These are phyloP conservation scores for Arnoldichthys spilopterus DNA, from an alignment of 2,797 vertebrate species.

Conservation along the genomic window DNA sequence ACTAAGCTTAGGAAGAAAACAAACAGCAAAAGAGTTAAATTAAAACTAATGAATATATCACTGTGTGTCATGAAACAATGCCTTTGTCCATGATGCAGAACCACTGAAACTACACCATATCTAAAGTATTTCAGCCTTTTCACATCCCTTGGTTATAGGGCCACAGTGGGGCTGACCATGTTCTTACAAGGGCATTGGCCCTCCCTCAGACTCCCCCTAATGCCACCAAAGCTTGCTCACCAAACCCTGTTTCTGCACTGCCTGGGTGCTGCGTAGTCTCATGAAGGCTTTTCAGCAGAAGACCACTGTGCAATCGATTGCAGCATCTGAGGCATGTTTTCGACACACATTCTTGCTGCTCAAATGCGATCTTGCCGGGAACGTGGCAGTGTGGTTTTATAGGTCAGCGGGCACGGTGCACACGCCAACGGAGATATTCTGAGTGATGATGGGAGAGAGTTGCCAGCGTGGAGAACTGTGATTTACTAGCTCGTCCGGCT, in stretches of 20 bases:
- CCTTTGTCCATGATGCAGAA: no score
- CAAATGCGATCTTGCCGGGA: slow-evolving; percentile 38
- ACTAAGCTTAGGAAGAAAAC: no score
- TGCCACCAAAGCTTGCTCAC: background rate
- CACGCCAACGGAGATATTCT: slow-evolving; percentile 72
- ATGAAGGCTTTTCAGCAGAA: slow-evolving; percentile 14
- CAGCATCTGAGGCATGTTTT: slow-evolving; percentile 39
- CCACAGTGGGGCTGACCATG: background rate
- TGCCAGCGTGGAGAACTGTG: slow-evolving; percentile 68
- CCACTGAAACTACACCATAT: no score
- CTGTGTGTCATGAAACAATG: no score
- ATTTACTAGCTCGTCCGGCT: slow-evolving; percentile 78
- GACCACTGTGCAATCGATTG: slow-evolving; percentile 34
- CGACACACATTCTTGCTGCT: slow-evolving; percentile 33
- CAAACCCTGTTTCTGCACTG: background rate
- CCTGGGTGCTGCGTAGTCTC: background rate
- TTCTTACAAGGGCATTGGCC: background rate
- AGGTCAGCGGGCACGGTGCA: slow-evolving; percentile 62
- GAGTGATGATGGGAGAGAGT: slow-evolving; percentile 76
- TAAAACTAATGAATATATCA: no score
- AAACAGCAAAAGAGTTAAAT: no score
- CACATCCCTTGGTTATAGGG: background rate
- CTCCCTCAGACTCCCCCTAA: background rate
- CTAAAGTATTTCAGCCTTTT: background rate
- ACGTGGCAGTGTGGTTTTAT: slow-evolving; percentile 50